Base-by-base conservation (phyloP, 1,140 invertebrate genomes). In the Solenopsis invicta region DNA sequence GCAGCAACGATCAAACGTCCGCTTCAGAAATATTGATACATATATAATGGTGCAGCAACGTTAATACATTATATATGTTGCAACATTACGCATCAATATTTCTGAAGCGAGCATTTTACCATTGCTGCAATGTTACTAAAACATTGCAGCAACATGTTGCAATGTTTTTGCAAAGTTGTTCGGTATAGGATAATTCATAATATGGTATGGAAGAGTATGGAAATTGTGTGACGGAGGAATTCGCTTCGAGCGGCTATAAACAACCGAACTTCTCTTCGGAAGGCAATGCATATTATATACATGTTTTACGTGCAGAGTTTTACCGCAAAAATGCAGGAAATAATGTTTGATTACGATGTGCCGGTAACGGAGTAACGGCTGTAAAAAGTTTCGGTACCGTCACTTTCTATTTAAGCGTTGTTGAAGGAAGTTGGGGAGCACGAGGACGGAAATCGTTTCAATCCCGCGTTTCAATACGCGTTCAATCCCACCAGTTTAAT, bases 271-370 rank as follows among this genome's bases (percentile, higher is more conserved):
- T n/a, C 29, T 29, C 29, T 77, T 62, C 4, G n/a, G 5, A 2
- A 12, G 1, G 10, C 37, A 41, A 10, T 24, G 34, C 54, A 10
- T 18, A 29, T 29, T n/a, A 37, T 24, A 10, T 10, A 18, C 6
- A 18, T 24, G 24, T 21, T 75, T 59, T 24, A 29, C 16, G 13
- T 10, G 59, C 16, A 64, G 16, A 77, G 41, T 77, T 77, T 48
- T 64, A 77, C 54, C 37, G 16, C 41, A 78, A 66, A 66, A 78
- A 66, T 78, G 6, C 18, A 66, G 59, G 61, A 64, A 48, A 64
- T 48, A 24, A 78, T 37, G 41, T 13, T 13, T 13, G 37, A 78
- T 78, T 52, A 52, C 61, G 21, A 48, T 50, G 24, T 78, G 48
- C 24, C 12, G 24, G 41, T 62, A 77, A 62, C 6, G 37, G 18